A percentile compares a stretch with the other conserved stretches of the same genome.
Evolutionary conservation across 2,888 invertebrate species (phyloP).

Genomic region (Drosophila fulvimacula): DNA sequence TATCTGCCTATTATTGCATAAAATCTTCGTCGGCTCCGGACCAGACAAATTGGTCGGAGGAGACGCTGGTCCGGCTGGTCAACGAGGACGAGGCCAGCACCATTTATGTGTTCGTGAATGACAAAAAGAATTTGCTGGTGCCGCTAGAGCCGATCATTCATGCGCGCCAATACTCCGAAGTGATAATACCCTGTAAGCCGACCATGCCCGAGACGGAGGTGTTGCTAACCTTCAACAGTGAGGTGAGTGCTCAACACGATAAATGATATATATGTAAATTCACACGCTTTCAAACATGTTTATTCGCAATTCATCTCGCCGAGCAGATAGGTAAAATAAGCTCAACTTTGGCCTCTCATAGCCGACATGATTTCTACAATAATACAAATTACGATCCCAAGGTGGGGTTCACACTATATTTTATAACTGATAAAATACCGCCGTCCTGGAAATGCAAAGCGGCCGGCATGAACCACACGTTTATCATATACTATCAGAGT

Average conservation of each 20-base stretch:
- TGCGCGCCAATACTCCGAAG: slow-evolving; percentile 84
- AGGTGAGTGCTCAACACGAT: slow-evolving; percentile 76
- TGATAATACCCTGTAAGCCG: slow-evolving; percentile 88
- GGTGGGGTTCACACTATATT: slow-evolving; percentile 67
- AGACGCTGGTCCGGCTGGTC: slow-evolving; percentile 81
- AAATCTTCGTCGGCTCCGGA: slow-evolving; percentile 75
- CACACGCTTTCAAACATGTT: slow-evolving; percentile 29
- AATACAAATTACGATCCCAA: slow-evolving; percentile 66
- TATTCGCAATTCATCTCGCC: slow-evolving; percentile 15
- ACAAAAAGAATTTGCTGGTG: slow-evolving; percentile 85
- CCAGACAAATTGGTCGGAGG: slow-evolving; percentile 55
- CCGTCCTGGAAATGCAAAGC: slow-evolving; percentile 50
- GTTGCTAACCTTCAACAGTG: slow-evolving; percentile 82
- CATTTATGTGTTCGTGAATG: slow-evolving; percentile 87
- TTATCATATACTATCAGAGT: slow-evolving; percentile 17
- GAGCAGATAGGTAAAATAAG: slow-evolving; percentile 53
- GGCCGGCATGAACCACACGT: background rate
- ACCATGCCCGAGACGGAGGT: slow-evolving; percentile 87
- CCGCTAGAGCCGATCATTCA: slow-evolving; percentile 79
- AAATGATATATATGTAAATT: background rate
- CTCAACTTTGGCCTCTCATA: slow-evolving; percentile 56
- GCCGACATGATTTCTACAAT: slow-evolving; percentile 57
- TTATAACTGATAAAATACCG: slow-evolving; percentile 52
- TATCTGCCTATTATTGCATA: slow-evolving; percentile 87
- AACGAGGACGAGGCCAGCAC: slow-evolving; percentile 82